A percentile compares a stretch with the other conserved stretches of the same genome.
Conservation (phyloP, 2,113 vertebrate genomes). For the Brachyhypopomus occidentalis region DNA sequence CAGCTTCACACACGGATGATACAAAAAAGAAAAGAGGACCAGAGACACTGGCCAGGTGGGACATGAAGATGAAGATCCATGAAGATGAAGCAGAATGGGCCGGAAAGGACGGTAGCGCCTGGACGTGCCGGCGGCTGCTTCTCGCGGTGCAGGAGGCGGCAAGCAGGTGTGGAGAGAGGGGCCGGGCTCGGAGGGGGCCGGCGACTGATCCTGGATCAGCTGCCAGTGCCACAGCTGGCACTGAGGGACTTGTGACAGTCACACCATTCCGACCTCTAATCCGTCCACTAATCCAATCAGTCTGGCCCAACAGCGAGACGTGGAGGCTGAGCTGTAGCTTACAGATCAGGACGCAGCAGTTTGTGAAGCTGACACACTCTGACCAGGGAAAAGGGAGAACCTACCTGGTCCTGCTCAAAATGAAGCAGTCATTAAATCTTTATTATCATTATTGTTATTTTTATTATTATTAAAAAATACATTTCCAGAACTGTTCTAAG, state of each 20-base stretch:
- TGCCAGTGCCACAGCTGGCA: conserved; percentile 52
- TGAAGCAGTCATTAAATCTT: not conserved
- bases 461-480: not conserved
- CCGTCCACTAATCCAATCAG: conserved; percentile 56
- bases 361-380: not conserved
- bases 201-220: conserved; percentile 46
- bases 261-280: conserved; percentile 52
- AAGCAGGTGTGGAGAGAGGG: not conserved
- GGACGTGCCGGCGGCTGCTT: not conserved
- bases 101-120: not conserved
- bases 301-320: conserved; percentile 29
- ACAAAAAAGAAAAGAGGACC: not conserved
- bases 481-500: not conserved
- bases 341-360: conserved; percentile 22
- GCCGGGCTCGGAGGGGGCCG: conserved; percentile 37
- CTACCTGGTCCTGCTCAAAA: not conserved
- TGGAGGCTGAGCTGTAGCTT: conserved; percentile 31
- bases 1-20: not conserved
- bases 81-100: not conserved
- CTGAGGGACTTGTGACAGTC: conserved; percentile 52
- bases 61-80: not conserved
- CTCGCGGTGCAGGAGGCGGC: not conserved
- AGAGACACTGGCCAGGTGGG: not conserved
- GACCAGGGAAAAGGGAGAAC: not conserved
- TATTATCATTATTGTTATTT: not conserved